These are phyloP conservation scores for Brachystomella parvula DNA, from an alignment of 1,140 invertebrate species.

Conservation along the genomic window DNA sequence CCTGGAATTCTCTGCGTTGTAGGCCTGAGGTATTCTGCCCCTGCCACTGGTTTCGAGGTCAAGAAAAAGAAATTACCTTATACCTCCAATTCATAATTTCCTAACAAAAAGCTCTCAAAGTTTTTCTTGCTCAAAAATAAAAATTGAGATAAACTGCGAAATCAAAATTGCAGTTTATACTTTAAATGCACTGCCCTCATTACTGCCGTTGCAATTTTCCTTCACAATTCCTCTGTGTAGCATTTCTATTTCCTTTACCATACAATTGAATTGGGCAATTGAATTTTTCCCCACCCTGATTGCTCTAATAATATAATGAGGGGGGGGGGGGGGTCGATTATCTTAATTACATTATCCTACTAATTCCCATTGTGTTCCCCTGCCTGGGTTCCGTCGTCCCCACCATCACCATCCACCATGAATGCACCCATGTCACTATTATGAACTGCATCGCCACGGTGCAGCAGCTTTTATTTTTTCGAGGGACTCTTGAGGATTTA, in stretches of 20 bases:
- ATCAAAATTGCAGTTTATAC: too few relatives aligned
- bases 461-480: background rate
- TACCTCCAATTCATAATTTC: background rate
- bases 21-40: too few relatives aligned
- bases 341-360: background rate
- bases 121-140: too few relatives aligned
- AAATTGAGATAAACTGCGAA: too few relatives aligned
- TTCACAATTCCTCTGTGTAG: too few relatives aligned
- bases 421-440: background rate
- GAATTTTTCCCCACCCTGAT: background rate
- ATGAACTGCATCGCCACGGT: background rate
- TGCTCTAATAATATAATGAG: background rate
- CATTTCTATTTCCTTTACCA: background rate
- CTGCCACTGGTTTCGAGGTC: background rate
- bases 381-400: background rate
- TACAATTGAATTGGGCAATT: background rate
- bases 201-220: too few relatives aligned
- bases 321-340: background rate
- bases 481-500: background rate
- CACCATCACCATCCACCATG: background rate
- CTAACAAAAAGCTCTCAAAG: too few relatives aligned
- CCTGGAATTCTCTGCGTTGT: too few relatives aligned
- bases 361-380: background rate
- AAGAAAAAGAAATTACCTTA: background rate
- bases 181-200: too few relatives aligned